These are phyloP conservation scores for Rhabdornis inornatus DNA, from an alignment of 2,113 vertebrate species.

Conservation along the genomic window DNA sequence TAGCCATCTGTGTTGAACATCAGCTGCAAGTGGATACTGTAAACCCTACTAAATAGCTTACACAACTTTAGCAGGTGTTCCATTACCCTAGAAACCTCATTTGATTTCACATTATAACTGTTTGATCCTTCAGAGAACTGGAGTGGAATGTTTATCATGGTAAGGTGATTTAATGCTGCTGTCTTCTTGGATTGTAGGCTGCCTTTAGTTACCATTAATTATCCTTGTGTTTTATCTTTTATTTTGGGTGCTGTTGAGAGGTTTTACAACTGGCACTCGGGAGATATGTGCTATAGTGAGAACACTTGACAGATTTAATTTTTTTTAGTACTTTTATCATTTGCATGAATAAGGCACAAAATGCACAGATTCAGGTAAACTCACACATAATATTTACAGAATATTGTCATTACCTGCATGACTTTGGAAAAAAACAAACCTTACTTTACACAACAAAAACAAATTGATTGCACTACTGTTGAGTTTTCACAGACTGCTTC, in stretches of 20 bases:
- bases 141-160: constrained; percentile 75
- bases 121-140: constrained; percentile 69
- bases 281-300: constrained; percentile 75
- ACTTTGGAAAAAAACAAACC: constrained; percentile 78
- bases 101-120: constrained; percentile 70
- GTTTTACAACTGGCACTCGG: constrained; percentile 70
- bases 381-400: constrained; percentile 92
- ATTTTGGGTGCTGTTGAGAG: constrained; percentile 62
- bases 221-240: constrained; percentile 31
- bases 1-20: constrained; percentile 61
- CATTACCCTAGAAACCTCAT: constrained; percentile 70
- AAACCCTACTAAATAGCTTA: constrained; percentile 62
- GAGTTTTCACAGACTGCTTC: constrained; percentile 60
- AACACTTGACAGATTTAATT: constrained; percentile 75
- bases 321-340: constrained; percentile 79
- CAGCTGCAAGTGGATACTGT: constrained; percentile 64
- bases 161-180: constrained; percentile 68
- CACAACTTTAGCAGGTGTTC: constrained; percentile 66
- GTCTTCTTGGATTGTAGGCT: constrained; percentile 58
- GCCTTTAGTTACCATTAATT: constrained; percentile 65
- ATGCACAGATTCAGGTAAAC: constrained; percentile 98
- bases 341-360: constrained; percentile 98
- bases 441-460: constrained; percentile 71
- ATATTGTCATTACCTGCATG: constrained; percentile 94
- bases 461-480: constrained; percentile 83